Conservation (phyloP, 1,140 invertebrate genomes). For the Drosophila equinoxialis region DNA sequence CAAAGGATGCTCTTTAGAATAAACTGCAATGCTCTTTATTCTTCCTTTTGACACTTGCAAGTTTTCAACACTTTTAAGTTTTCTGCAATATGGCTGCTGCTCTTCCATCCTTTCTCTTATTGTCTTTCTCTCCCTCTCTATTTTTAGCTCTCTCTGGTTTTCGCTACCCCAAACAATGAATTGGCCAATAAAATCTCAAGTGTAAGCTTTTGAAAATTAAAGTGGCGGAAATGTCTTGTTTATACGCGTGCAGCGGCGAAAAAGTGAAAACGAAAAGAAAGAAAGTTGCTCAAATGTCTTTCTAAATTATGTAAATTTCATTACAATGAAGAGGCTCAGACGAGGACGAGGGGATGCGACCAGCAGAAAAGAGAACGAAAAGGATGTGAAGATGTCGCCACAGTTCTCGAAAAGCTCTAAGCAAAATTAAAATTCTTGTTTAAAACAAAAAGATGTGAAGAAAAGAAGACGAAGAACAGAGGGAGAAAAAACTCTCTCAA, state of each 20-base stretch:
- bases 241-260: constrained; percentile 65
- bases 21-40: constrained; percentile 3
- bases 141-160: constrained; percentile 28
- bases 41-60: constrained; percentile 44
- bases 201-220: constrained; percentile 81
- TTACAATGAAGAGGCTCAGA: constrained; percentile 38
- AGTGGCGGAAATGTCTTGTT: constrained; percentile 81
- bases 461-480: constrained; percentile 33
- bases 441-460: constrained; percentile 45
- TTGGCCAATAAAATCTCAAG: constrained; percentile 82
- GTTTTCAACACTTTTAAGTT: constrained; percentile 58
- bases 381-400: constrained; percentile 25
- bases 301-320: constrained; percentile 82
- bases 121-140: background rate
- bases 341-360: background rate
- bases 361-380: background rate
- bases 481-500: constrained; percentile 19
- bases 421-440: constrained; percentile 79
- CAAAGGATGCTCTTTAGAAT: background rate
- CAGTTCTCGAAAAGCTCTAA: constrained; percentile 58
- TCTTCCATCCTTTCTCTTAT: constrained; percentile 3
- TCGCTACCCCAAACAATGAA: constrained; percentile 70
- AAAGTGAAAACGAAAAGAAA: constrained; percentile 7
- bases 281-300: constrained; percentile 76
- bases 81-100: constrained; percentile 36